Conservation (phyloP, 2,797 vertebrate genomes). For the Chaunax sp. region DNA sequence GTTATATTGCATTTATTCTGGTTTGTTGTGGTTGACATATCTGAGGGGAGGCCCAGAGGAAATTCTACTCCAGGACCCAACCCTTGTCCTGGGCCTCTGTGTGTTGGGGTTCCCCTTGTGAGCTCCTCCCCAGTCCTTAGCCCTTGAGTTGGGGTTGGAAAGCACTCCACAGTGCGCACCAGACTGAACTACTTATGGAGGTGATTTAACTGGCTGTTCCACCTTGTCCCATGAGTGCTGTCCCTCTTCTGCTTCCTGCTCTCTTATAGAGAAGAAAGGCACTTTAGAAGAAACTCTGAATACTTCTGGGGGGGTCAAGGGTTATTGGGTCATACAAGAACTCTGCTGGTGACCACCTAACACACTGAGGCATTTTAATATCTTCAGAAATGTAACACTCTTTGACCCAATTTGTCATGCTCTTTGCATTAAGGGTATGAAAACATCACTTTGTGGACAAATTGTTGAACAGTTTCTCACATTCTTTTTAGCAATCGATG, state of each 20-base stretch:
- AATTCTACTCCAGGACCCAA: conserved; percentile 74
- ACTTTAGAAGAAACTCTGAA: conserved; percentile 33
- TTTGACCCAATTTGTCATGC: conserved; percentile 30
- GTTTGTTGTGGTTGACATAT: conserved; percentile 62
- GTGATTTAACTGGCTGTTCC: conserved; percentile 73
- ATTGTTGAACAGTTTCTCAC: not conserved
- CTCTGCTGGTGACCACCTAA: conserved; percentile 20
- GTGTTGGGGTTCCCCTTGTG: conserved; percentile 74
- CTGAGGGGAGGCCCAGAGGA: conserved; percentile 77
- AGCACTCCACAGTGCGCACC: conserved; percentile 55
- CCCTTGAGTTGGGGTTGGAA: conserved; percentile 48
- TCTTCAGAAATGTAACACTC: conserved; percentile 21
- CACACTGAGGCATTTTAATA: conserved; percentile 3
- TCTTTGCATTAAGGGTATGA: not conserved
- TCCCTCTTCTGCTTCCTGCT: conserved; percentile 71
- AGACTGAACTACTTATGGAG: conserved; percentile 73
- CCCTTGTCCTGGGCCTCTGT: conserved; percentile 74
- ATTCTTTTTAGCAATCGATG: conserved; percentile 4
- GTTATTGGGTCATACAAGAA: conserved; percentile 40
- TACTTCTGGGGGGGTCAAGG: conserved; percentile 39
- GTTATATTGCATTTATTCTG: conserved; percentile 27
- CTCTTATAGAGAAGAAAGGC: conserved; percentile 44
- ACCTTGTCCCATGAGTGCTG: conserved; percentile 64
- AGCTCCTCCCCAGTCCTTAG: conserved; percentile 69
- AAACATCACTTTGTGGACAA: conserved; percentile 10